Evolutionary conservation across 1,140 invertebrate species (phyloP).

Genomic region (Bombus waltoni): DNA sequence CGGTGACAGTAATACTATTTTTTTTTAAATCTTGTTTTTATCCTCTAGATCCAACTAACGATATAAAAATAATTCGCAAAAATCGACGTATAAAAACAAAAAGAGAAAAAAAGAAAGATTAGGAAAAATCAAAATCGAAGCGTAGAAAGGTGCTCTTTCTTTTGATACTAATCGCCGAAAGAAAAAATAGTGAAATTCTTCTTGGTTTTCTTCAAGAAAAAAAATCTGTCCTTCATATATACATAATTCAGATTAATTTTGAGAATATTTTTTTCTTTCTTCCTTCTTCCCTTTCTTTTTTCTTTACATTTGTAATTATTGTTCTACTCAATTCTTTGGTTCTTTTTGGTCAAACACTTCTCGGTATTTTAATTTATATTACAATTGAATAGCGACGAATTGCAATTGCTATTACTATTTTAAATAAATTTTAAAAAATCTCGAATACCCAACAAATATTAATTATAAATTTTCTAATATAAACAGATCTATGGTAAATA

Average conservation of each 20-base stretch:
- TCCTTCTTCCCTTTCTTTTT: not conserved
- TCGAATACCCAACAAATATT: not conserved
- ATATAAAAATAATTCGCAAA: slow-evolving; percentile 47
- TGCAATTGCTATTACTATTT: slow-evolving; percentile 19
- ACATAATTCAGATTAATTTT: slow-evolving; percentile 11
- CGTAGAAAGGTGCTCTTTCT: not conserved
- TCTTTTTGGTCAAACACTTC: slow-evolving; percentile 48
- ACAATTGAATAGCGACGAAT: slow-evolving; percentile 24
- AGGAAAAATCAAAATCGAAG: not conserved
- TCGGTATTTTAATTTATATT: slow-evolving; percentile 11
- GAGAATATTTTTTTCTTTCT: not conserved
- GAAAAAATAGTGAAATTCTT: not conserved
- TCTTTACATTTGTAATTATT: slow-evolving; percentile 41
- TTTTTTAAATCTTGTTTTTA: slow-evolving; percentile 20
- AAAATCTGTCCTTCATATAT: not conserved
- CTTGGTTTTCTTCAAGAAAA: not conserved
- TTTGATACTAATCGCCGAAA: not conserved
- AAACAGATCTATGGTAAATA: no score
- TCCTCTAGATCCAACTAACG: slow-evolving; percentile 32
- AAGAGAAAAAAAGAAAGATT: not conserved
- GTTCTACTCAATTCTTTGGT: slow-evolving; percentile 49
- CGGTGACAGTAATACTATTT: slow-evolving; percentile 44
- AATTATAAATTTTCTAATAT: not conserved
- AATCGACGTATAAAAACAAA: slow-evolving; percentile 12
- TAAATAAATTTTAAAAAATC: not conserved